Percentiles rank a stretch among this genome's conserved stretches.
Evolutionary conservation across 2,888 invertebrate genomes (phyloP).

Genomic region (Heliconius aoede): DNA sequence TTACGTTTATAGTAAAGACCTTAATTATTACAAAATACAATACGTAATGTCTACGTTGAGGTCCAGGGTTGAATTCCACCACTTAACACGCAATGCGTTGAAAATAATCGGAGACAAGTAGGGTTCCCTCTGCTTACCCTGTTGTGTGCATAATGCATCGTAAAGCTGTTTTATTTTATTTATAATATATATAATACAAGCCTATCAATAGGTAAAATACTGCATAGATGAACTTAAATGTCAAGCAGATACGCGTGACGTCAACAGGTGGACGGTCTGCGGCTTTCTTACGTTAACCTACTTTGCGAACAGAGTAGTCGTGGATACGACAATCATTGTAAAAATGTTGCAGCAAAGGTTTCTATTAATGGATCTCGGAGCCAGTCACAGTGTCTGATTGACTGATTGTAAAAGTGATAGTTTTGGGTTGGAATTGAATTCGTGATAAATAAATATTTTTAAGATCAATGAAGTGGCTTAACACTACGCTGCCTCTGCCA

Average conservation of each 20-base stretch:
- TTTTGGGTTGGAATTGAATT: neutral
- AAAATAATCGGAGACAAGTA: no score
- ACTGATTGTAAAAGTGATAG: no score
- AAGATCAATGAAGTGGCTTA: no score
- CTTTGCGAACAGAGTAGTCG: conserved; percentile 58
- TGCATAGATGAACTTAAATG: conserved; percentile 35
- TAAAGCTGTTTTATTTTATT: no score
- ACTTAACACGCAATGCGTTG: no score
- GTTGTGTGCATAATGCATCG: no score
- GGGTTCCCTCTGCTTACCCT: no score
- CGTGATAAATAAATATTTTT: no score
- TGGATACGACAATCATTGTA: conserved; percentile 53
- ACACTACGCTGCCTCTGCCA: no score
- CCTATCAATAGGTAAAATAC: conserved; percentile 12
- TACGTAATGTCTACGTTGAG: no score
- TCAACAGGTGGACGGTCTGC: conserved; percentile 48
- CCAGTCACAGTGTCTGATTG: no score
- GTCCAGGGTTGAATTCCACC: no score
- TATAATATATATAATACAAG: neutral
- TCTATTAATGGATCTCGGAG: neutral
- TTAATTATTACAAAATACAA: neutral
- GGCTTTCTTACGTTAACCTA: conserved; percentile 79
- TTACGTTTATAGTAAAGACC: neutral
- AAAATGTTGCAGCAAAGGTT: conserved; percentile 8
- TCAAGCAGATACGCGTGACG: conserved; percentile 44